phyloP scores from a whole-genome alignment of 2,113 vertebrate genomes.

The Meleagris gallopavo region DNA sequence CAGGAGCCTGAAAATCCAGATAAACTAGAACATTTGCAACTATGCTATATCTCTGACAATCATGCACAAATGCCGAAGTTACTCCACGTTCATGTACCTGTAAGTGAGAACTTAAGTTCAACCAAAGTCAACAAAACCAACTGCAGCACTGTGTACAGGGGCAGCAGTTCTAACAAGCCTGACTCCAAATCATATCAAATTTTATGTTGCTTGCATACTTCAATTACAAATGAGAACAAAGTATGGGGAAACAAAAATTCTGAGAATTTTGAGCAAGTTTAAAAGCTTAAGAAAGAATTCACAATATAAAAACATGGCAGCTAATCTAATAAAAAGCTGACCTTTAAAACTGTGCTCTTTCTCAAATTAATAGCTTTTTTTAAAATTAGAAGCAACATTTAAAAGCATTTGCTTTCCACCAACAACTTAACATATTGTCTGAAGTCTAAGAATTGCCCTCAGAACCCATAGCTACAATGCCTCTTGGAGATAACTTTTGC shows the following conservation, averaged over 20 bases:
- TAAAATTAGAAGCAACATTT: background rate
- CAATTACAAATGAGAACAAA: background rate
- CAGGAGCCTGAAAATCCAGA: background rate
- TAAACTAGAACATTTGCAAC: background rate
- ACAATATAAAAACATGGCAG: accelerated
- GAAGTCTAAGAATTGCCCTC: background rate
- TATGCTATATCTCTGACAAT: background rate
- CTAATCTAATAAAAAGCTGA: background rate
- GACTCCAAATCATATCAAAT: background rate
- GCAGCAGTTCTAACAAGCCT: background rate
- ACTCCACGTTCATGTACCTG: background rate
- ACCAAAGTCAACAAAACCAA: background rate
- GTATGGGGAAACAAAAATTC: background rate
- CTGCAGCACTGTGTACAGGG: background rate
- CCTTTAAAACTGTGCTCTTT: background rate
- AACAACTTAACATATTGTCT: background rate
- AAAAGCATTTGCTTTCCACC: background rate
- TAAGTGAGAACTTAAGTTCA: background rate
- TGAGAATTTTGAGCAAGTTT: background rate
- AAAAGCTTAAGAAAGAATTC: background rate
- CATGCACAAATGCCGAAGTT: background rate
- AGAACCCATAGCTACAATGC: background rate
- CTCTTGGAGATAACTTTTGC: background rate
- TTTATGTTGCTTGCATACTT: background rate
- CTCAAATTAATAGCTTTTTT: background rate